Conservation (phyloP, 30 jellyfish, hydroid and myxozoan genomes). For the Cassiopea andromeda region DNA sequence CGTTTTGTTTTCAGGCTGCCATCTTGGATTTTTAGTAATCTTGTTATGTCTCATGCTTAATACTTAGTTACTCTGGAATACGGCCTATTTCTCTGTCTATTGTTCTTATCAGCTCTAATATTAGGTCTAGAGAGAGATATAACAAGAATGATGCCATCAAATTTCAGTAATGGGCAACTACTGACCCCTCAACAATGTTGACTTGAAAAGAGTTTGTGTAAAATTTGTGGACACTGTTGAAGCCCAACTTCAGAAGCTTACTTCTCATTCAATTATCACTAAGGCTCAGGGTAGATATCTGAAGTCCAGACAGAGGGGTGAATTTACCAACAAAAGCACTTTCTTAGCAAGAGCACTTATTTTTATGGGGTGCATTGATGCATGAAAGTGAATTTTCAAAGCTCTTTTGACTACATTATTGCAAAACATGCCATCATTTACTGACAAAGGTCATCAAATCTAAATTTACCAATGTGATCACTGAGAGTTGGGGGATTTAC, state of each 20-base stretch:
- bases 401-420: too few relatives aligned
- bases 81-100: too few relatives aligned
- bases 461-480: too few relatives aligned
- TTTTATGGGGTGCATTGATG: background rate
- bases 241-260: slow-evolving; percentile 40
- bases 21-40: too few relatives aligned
- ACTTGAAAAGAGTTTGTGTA: slow-evolving; percentile 2
- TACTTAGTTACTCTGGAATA: too few relatives aligned
- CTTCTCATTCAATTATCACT: slow-evolving; percentile 76
- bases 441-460: too few relatives aligned
- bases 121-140: too few relatives aligned
- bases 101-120: too few relatives aligned
- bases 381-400: background rate
- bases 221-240: slow-evolving; percentile 22
- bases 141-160: slow-evolving; percentile 4
- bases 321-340: background rate
- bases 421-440: too few relatives aligned
- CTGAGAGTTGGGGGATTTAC: too few relatives aligned
- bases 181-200: slow-evolving; percentile 41
- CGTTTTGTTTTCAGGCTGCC: too few relatives aligned
- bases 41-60: too few relatives aligned
- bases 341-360: background rate
- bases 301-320: slow-evolving; percentile 5
- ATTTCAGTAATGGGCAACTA: slow-evolving; percentile 18
- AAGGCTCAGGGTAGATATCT: slow-evolving; percentile 57